Base-by-base conservation (phyloP, 2,113 vertebrate genomes). In the Pholis gunnellus region DNA sequence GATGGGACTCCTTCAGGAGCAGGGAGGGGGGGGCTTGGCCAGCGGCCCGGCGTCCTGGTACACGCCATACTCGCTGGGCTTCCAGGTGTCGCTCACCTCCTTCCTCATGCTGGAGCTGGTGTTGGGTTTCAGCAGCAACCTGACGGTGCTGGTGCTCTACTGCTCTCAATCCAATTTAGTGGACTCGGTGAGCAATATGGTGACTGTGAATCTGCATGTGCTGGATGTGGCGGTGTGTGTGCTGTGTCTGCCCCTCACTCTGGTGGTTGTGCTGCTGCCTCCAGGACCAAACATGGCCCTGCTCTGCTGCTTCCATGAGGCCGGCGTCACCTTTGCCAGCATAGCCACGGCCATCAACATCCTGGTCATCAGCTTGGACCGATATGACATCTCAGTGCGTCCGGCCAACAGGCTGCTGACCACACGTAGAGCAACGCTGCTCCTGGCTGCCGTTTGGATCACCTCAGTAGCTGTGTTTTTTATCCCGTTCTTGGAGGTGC, bases 151-250 rank as follows among this genome's bases (percentile, higher is more conserved):
- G 76, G 95, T 95, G 11, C 93, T 97, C 72, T 96, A 96, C 89
- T 95, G 93, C 76, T 94, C 95, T 65, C 96, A 96, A 77, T 95
- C 95, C 44, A 95, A 94, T 68, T 88, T 96, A 69, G 93, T 96
- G 59, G 95, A 96, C 82, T 96, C 95, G 0, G 96, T 96, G 84
- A 97, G 96, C 90, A 96, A 96, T 78, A 94, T 95, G 91, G 95
- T 96, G 85, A 95, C 95, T 0, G 91, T 96, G 59, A 96, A 95
- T 84, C 92, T 96, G 72, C 95, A 95, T 0, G 94, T 96, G 25
- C 88, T 96, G 84, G 95, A 96, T 44, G 93, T 96, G 78, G 92
- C 87, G n/a, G 94, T 96, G 72, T 96, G 95, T n/a, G 89, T 94
- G 59, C 90, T 97, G 40, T 96, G 95, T 71, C 91, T 95, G 42